Conservation (phyloP, 2,888 invertebrate genomes). For the Coecobrya sp. region DNA sequence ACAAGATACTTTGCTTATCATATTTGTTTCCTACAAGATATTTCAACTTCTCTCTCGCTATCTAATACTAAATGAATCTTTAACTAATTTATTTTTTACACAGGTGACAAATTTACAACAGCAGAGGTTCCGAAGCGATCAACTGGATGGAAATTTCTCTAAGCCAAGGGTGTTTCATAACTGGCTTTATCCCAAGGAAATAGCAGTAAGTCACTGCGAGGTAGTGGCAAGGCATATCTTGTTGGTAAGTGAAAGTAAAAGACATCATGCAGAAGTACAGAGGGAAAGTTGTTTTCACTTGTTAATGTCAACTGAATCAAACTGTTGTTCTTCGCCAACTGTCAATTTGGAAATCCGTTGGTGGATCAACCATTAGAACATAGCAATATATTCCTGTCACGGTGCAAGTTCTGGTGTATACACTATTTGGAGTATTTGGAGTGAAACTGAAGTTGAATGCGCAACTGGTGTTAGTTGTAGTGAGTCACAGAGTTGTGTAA, state of each 20-base stretch:
- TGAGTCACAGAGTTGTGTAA: not conserved
- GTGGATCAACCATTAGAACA: not conserved
- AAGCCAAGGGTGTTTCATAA: not conserved
- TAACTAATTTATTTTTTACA: not conserved
- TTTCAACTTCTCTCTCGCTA: too few species aligned
- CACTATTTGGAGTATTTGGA: too few species aligned
- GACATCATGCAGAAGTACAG: not conserved
- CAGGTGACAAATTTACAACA: conserved; percentile 1
- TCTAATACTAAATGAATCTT: too few species aligned
- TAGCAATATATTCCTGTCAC: not conserved
- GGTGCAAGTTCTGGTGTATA: not conserved
- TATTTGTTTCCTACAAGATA: too few species aligned
- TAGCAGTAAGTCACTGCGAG: too few species aligned
- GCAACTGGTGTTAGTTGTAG: conserved; percentile 46
- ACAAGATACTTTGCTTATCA: too few species aligned
- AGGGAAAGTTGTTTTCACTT: not conserved
- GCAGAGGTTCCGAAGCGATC: not conserved
- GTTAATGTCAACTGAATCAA: not conserved
- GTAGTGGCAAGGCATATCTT: too few species aligned
- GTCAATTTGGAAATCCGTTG: not conserved
- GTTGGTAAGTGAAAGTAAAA: too few species aligned
- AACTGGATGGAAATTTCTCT: not conserved
- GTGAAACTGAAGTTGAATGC: not conserved
- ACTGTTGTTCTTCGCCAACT: not conserved
- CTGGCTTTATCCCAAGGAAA: too few species aligned